Evolutionary conservation across 2,113 vertebrate genomes (phyloP), one percentile per base, ranked within the genome.

Genomic region (Mormoops blainvillei): DNA sequence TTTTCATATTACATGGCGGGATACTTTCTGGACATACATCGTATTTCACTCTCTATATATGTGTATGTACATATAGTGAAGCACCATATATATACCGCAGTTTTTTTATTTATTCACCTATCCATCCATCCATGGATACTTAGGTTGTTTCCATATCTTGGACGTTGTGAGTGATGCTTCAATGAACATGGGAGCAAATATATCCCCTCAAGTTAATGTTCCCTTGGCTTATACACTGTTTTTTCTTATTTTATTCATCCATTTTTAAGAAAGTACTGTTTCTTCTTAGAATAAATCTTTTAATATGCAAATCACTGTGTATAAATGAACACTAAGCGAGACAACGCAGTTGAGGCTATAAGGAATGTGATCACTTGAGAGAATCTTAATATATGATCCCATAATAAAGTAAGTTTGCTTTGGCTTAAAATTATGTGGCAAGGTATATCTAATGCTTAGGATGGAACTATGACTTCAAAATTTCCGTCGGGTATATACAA

Each of bases 361-460:
- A 50, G 10, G 12, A 14, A 41, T 4, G 20, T 15, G 4, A 68
- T 74, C 36, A 11, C 50, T 54, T 52, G n/a, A 54, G 38, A 73
- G 5, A 83, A 15, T 54, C 14, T 67, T 82, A 58, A 41, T 65
- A 65, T 50, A 12, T 6, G 20, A 88, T 74, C 3, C 28, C 54
- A 41, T 36, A 67, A 10, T 31, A 20, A 0, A 45, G n/a, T 13
- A 61, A 71, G 8, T 80, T 87, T 68, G 8, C 45, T 71, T 68
- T 43, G 56, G 4, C 74, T 87, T 88, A 83, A n/a, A 54, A 58
- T 70, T 65, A 24, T 33, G 10, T 43, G 7, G 7, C 3, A 16
- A 26, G 0, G 0, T 19, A 6, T 13, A 18, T 19, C 1, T 36
- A 11, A 68, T 22, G 13, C 43, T 48, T 45, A 28, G 52, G 16